Conservation (phyloP, 1,140 invertebrate species). For the Pollicipes pollicipes region DNA sequence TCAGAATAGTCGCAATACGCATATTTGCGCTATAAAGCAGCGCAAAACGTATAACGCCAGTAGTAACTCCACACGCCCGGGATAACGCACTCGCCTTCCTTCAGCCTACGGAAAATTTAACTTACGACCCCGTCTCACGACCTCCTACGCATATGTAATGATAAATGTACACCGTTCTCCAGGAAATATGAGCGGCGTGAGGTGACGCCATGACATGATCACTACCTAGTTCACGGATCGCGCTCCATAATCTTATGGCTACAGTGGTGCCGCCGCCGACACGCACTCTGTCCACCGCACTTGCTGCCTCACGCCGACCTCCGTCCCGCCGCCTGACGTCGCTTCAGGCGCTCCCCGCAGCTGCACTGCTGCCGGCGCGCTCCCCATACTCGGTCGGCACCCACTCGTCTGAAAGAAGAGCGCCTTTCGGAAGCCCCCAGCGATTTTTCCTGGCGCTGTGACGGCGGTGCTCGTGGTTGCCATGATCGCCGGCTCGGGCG, state of each 20-base stretch:
- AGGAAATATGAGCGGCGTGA: neutral
- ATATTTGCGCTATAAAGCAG: neutral
- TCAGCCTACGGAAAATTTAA: neutral
- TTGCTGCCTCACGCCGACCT: no score
- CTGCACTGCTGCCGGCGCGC: no score
- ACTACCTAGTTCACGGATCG: neutral
- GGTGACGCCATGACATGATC: slow-evolving; percentile 5
- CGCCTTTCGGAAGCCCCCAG: no score
- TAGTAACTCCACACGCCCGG: neutral
- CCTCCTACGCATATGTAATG: neutral
- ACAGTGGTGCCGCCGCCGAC: no score
- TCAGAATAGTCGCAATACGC: neutral
- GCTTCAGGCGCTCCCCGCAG: no score
- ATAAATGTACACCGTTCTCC: neutral
- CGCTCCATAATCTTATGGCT: slow-evolving; percentile 3
- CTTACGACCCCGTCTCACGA: neutral
- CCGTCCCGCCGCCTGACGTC: no score
- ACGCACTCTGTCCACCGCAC: no score
- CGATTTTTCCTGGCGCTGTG: no score
- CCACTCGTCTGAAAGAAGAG: no score
- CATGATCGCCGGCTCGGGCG: no score
- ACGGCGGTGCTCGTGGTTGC: no score
- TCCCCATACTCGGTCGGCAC: no score
- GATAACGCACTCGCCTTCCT: neutral
- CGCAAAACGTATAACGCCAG: neutral